Percentiles rank a stretch among this genome's conserved stretches.
phyloP scores from a whole-genome alignment of 2,888 invertebrate species.

The Parthenolecanium corni region DNA sequence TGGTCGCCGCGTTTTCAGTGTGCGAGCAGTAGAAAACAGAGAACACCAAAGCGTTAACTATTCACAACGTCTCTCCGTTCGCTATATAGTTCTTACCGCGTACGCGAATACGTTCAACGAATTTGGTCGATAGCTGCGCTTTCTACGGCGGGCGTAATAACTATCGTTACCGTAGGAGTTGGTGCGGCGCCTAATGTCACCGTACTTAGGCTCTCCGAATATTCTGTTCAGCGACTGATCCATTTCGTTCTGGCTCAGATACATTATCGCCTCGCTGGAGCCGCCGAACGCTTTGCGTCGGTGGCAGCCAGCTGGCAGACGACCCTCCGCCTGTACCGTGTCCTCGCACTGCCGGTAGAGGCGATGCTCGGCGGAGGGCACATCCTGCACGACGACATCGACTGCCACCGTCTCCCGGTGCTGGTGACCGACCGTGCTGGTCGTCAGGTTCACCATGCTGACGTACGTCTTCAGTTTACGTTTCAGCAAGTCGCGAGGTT shows the following conservation, averaged over 20 bases:
- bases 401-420: neutral
- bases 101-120: neutral
- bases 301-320: too few relatives aligned
- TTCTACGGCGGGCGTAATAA: neutral
- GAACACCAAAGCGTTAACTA: neutral
- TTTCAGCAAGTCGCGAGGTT: neutral
- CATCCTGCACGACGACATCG: neutral
- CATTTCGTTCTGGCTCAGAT: neutral
- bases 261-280: neutral
- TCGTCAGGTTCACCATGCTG: neutral
- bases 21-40: too few relatives aligned
- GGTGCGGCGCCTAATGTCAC: neutral
- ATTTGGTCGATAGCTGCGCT: neutral
- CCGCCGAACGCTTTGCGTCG: too few relatives aligned
- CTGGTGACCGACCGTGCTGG: neutral
- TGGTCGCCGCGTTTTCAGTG: too few relatives aligned
- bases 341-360: too few relatives aligned
- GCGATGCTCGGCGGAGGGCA: neutral
- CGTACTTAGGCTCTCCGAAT: neutral
- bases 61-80: neutral
- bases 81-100: neutral
- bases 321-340: too few relatives aligned
- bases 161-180: neutral
- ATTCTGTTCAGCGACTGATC: neutral
- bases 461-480: neutral